These are phyloP conservation scores for Heliconius hewitsoni DNA, from an alignment of 1,140 invertebrate genomes.

Conservation along the genomic window DNA sequence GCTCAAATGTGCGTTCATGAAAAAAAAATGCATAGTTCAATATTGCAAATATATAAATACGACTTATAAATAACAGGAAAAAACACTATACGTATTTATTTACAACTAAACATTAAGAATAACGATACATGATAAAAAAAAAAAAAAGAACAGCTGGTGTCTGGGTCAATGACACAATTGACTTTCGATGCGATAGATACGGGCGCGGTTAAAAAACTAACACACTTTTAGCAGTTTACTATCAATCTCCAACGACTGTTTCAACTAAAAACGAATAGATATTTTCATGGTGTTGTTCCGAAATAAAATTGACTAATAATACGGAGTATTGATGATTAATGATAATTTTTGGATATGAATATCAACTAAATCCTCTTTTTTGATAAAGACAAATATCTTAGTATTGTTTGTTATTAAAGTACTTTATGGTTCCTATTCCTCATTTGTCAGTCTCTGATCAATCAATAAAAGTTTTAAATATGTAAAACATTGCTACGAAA, in stretches of 20 bases:
- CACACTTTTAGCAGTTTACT: constrained; percentile 36
- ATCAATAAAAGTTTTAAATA: not conserved
- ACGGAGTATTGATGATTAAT: too few species aligned
- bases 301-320: too few species aligned
- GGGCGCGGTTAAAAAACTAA: constrained; percentile 35
- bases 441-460: not conserved
- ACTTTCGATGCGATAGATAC: constrained; percentile 37
- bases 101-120: not conserved
- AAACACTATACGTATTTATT: not conserved
- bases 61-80: not conserved
- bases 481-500: not conserved
- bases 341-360: too few species aligned
- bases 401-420: not conserved
- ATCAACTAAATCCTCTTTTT: too few species aligned
- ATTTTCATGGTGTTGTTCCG: not conserved
- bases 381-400: too few species aligned
- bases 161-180: constrained; percentile 37
- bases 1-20: too few species aligned
- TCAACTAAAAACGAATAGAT: not conserved
- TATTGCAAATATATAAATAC: not conserved
- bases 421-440: not conserved
- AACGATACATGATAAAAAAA: constrained; percentile 8
- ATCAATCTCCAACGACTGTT: constrained; percentile 21
- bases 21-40: not conserved
- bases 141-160: constrained; percentile 30